Conservation (phyloP, 2,113 vertebrate genomes). For the Dicerorhinus sumatrensis region DNA sequence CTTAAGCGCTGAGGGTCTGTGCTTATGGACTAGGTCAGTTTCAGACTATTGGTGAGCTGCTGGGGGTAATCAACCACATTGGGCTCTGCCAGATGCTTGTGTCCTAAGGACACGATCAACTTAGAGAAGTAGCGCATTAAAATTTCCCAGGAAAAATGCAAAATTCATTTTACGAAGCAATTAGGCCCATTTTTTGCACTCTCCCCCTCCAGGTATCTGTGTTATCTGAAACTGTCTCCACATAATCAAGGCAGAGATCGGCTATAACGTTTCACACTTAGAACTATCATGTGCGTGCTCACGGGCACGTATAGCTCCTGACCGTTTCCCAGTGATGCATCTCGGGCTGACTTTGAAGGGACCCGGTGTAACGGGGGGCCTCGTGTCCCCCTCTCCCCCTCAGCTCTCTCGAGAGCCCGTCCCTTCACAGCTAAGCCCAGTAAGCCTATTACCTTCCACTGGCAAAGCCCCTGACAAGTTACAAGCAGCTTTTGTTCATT, state of each 20-base stretch:
- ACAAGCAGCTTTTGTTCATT: neutral
- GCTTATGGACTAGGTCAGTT: no score
- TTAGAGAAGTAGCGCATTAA: neutral
- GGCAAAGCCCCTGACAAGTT: neutral
- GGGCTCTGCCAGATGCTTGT: neutral
- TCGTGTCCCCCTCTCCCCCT: no score
- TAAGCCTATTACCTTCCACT: no score
- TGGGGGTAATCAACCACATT: no score
- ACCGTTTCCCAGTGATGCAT: slow-evolving; percentile 67
- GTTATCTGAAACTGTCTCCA: neutral
- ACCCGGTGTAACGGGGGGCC: no score
- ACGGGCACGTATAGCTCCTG: slow-evolving; percentile 67
- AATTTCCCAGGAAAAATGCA: slow-evolving; percentile 34
- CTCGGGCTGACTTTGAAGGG: neutral
- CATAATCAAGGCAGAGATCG: slow-evolving; percentile 17
- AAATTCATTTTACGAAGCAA: slow-evolving; percentile 11
- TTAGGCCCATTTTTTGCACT: neutral
- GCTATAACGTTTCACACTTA: slow-evolving; percentile 34
- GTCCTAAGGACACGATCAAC: slow-evolving; percentile 42
- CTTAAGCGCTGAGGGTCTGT: no score
- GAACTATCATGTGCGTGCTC: slow-evolving; percentile 66
- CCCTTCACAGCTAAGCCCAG: no score
- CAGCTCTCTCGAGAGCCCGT: no score
- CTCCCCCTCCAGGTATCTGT: neutral
- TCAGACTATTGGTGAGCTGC: neutral